Percentiles rank a stretch among this genome's conserved stretches.
Evolutionary conservation across 2,888 invertebrate genomes (phyloP).

Genomic region (Venustoraphidia nigricollis): DNA sequence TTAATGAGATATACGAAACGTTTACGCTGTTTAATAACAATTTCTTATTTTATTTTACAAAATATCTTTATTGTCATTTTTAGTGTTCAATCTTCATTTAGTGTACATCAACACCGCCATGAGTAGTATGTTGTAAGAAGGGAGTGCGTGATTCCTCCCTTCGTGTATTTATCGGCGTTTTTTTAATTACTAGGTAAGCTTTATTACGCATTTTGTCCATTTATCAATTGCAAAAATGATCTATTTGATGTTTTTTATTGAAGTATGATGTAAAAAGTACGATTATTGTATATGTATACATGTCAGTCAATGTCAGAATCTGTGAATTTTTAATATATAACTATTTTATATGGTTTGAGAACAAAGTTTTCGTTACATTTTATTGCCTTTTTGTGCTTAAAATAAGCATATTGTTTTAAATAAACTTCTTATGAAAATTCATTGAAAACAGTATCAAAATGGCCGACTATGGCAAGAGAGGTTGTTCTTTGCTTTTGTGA

Average conservation of each 20-base stretch:
- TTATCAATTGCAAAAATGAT: not conserved
- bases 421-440: conserved; percentile 4
- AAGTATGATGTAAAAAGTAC: not conserved
- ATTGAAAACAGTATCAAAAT: conserved; percentile 21
- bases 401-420: too few relatives aligned
- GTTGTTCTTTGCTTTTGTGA: not conserved
- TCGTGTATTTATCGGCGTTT: conserved; percentile 9
- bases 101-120: conserved; percentile 19
- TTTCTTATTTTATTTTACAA: too few relatives aligned
- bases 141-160: conserved; percentile 25
- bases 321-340: too few relatives aligned
- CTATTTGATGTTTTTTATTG: not conserved
- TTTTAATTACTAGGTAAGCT: too few relatives aligned
- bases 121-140: conserved; percentile 25
- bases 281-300: not conserved
- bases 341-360: too few relatives aligned
- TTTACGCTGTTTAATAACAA: too few relatives aligned
- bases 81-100: too few relatives aligned
- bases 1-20: too few relatives aligned
- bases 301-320: too few relatives aligned
- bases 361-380: too few relatives aligned
- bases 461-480: conserved; percentile 20
- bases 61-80: too few relatives aligned
- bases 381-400: too few relatives aligned
- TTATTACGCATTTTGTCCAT: conserved; percentile 1